Evolutionary conservation across 2,888 invertebrate genomes (phyloP), one percentile per base, ranked within the genome.

Genomic region (Orthosia gracilis): DNA sequence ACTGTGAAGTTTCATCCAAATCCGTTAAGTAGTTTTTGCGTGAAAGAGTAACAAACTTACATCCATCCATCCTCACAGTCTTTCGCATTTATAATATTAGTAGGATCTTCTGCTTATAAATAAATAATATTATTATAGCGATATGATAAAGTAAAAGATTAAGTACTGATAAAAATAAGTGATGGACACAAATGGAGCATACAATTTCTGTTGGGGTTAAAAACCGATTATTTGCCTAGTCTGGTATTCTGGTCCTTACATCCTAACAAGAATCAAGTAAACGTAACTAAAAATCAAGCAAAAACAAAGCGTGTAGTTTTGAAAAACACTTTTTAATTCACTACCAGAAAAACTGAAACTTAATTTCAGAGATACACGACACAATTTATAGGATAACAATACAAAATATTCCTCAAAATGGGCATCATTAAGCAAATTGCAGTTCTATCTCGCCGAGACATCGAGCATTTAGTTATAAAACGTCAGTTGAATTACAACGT

Each of bases 391-490:
- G 40, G 9, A 72, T 50, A 70, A 79, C 69, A 50, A 76, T 54
- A 73, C 55, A 63, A 58, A 79, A 65, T 69, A 74, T 61, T 62
- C 71, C 11, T 55, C 9, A 40, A 80, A 82, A 85, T 58, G 79
- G 70, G 40, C 57, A 69, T 82, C 73, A 76, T 86, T 85, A 87
- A 61, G 73, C 66, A 76, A 83, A 87, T 83, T 69, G 74, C 50
- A 71, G 21, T 45, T 55, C 57, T 83, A 87, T 86, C 85, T 87
- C 5, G 26, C 31, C 83, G 59, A 82, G 80, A 76, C 83, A 87
- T 85, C 87, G 45, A 18, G 40, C 72, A 73, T 71, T 83, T 79
- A 82, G 57, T 68, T 70, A 74, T 77, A 73, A 68, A 73, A 73
- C 77, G 59, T 83, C 85, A 75, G 68, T 68, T 66, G 75, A 83